Evolutionary conservation across 2,113 vertebrate species (phyloP).

Genomic region (Echinops telfairi): DNA sequence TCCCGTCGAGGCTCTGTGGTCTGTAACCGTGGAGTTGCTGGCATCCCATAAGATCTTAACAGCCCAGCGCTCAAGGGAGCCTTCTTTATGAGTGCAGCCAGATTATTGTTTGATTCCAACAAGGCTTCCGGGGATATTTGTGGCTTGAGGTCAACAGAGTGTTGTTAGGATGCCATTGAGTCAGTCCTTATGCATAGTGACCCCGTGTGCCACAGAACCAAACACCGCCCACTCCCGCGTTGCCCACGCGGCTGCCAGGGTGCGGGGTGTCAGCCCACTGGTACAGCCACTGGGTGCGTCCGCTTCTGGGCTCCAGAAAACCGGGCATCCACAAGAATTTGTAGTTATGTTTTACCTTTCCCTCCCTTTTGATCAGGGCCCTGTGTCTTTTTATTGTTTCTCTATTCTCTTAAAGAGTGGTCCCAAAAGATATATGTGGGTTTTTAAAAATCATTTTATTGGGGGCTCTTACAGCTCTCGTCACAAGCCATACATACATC

Average conservation of each 20-base stretch:
- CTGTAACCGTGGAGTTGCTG: no score
- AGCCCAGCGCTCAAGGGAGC: not conserved
- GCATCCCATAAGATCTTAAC: not conserved
- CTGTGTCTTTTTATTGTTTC: not conserved
- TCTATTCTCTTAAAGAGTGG: not conserved
- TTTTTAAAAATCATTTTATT: not conserved
- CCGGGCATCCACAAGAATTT: not conserved
- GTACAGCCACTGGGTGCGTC: no score
- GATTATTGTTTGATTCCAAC: not conserved
- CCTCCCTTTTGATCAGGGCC: not conserved
- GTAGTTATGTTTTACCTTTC: not conserved
- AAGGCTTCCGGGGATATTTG: not conserved
- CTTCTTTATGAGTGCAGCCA: not conserved
- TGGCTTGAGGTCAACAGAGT: not conserved
- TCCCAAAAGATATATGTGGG: not conserved
- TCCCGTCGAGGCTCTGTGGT: not conserved
- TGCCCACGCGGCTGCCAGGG: no score
- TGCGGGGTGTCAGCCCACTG: no score
- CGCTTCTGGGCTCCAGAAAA: not conserved
- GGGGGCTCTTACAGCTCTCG: no score
- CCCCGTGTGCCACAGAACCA: no score
- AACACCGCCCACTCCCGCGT: no score
- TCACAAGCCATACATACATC: no score
- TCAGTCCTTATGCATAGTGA: not conserved
- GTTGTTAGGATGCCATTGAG: no score